Evolutionary conservation across 2,888 invertebrate species (phyloP).

Genomic region (Clostera curtula): DNA sequence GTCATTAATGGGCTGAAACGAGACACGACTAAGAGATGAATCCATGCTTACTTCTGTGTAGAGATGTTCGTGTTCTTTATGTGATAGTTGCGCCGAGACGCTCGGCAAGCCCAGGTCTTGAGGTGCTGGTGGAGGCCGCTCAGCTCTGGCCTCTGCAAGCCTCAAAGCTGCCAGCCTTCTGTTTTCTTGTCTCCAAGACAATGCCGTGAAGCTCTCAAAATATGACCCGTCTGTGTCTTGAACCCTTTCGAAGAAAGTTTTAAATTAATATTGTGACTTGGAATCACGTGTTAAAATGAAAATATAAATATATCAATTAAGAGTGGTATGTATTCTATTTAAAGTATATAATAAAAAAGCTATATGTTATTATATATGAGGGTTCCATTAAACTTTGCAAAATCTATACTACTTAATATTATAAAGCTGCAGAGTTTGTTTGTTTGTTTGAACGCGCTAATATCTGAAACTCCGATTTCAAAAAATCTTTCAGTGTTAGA

Average conservation of each 20-base stretch:
- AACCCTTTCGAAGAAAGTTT: conserved; percentile 75
- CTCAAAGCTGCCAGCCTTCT: conserved; percentile 85
- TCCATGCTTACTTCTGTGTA: conserved; percentile 55
- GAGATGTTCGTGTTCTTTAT: conserved; percentile 67
- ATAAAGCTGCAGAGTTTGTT: too few relatives aligned
- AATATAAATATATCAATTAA: too few relatives aligned
- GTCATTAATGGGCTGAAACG: too few relatives aligned
- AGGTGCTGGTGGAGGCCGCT: conserved; percentile 77
- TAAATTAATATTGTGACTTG: neutral
- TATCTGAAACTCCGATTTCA: too few relatives aligned
- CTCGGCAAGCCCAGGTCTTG: conserved; percentile 81
- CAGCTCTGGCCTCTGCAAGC: conserved; percentile 83
- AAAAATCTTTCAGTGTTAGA: too few relatives aligned
- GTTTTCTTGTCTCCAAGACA: conserved; percentile 95
- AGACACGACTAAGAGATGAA: neutral
- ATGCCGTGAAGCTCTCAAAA: conserved; percentile 94
- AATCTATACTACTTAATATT: too few relatives aligned
- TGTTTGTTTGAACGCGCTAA: too few relatives aligned
- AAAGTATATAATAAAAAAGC: too few relatives aligned
- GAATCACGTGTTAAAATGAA: neutral
- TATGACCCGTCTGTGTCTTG: conserved; percentile 96
- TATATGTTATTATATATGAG: too few relatives aligned
- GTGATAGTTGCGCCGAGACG: conserved; percentile 82
- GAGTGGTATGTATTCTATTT: too few relatives aligned
- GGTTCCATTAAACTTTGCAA: too few relatives aligned